Conservation (phyloP, 2,797 vertebrate species). For the Sebastes hubbsi region DNA sequence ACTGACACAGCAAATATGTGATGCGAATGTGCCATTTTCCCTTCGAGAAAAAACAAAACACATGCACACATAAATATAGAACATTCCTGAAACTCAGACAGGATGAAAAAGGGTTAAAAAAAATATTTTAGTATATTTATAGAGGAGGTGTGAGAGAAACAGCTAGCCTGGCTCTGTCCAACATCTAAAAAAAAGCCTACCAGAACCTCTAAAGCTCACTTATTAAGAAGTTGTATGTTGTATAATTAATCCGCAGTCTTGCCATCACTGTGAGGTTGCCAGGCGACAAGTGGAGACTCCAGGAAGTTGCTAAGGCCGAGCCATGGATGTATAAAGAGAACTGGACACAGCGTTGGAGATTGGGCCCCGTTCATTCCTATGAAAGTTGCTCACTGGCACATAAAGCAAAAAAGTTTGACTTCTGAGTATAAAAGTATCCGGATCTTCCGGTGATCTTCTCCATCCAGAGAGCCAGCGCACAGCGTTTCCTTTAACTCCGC, state of each 20-base stretch:
- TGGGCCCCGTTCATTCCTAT: no score
- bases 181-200: neutral
- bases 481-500: no score
- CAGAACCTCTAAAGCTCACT: neutral
- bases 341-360: no score
- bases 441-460: no score
- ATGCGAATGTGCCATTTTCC: neutral
- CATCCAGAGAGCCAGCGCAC: no score
- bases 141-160: neutral
- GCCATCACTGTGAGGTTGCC: no score
- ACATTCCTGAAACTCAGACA: neutral
- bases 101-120: neutral
- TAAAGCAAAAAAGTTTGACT: no score
- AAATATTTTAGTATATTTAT: neutral
- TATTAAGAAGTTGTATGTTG: neutral
- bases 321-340: no score
- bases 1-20: slow-evolving; percentile 17
- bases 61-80: neutral
- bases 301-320: no score
- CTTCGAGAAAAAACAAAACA: neutral
- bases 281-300: no score
- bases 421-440: no score
- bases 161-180: neutral
- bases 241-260: neutral
- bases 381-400: no score